Base-by-base conservation (phyloP, 92 coral and sea anemone species). In the Bergia puertoricense region DNA sequence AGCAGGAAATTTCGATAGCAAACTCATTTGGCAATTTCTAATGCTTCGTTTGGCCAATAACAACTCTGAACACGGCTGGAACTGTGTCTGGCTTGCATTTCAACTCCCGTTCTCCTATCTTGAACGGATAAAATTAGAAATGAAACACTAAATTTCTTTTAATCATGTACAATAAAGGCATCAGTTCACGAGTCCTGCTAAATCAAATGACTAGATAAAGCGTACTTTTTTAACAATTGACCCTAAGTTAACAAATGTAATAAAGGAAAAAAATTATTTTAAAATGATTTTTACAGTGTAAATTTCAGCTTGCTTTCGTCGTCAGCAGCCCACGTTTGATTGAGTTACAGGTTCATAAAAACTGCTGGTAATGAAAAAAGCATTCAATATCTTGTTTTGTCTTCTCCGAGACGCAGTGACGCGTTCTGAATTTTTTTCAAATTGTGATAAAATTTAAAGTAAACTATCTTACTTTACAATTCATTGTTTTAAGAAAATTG, bases 91-190 rank as follows among this genome's bases (percentile, higher is more conserved):
- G 30, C 30, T 30, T 30, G 30, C 30, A 30, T 30, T 30, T 30
- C 0, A 30, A 30, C 30, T 37, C 9, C 5, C 38, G 36, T 16
- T 40, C 74, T 40, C 46, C n/a, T 18, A 23, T 16, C 40, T 9
- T 20, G 37, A 62, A 14, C 39, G 54, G 85, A 81, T 81, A 62
- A 81, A 59, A 37, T 81, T 57, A 81, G 74, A 59, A 81, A 4
- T 8, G 22, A 23, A 30, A 6, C 7, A 11, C 39, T 38, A 51
- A 36, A 15, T 54, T 79, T 79, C 69, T 38, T 8, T 44, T 76
- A 30, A 62, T 41, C 74, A 81, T 39, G 85, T 57, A 54, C 72
- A 20, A 2, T 45, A 40, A 42, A 39, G n/a, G 44, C 41, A 51
- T 45, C 18, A 5, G 18, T 39, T 11, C 81, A 45, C 37, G 8